Evolutionary conservation across 2,113 vertebrate species (phyloP).

Genomic region (Amphilophus citrinellus): DNA sequence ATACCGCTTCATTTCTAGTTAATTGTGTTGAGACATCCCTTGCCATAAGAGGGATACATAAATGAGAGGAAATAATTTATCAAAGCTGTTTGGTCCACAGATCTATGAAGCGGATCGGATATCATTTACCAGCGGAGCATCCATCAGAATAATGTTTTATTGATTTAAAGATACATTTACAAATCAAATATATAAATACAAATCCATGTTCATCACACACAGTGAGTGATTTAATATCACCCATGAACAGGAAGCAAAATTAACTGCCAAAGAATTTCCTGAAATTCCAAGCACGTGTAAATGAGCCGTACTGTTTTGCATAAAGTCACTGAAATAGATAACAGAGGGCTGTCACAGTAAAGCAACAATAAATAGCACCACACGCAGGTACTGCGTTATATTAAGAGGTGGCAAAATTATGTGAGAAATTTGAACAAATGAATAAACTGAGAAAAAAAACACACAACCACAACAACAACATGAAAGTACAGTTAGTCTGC

Average conservation of each 20-base stretch:
- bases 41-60: conserved; percentile 1
- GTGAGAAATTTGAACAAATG: conserved; percentile 38
- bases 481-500: neutral
- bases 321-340: neutral
- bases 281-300: neutral
- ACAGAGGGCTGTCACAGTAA: neutral
- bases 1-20: conserved; percentile 16
- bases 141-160: neutral
- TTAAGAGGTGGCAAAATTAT: conserved; percentile 38
- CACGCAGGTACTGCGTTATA: conserved; percentile 10
- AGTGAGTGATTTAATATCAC: neutral
- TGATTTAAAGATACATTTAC: neutral
- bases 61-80: conserved; percentile 30
- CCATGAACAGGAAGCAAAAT: neutral
- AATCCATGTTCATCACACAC: neutral
- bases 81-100: neutral
- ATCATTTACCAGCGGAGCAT: neutral
- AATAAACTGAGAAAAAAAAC: conserved; percentile 11
- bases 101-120: conserved; percentile 6
- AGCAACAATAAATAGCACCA: conserved; percentile 25
- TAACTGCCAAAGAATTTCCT: neutral
- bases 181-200: neutral
- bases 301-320: neutral
- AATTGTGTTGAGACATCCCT: conserved; percentile 53
- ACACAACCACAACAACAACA: neutral